Conservation (phyloP, 2,113 vertebrate genomes). For the Otolemur garnettii region DNA sequence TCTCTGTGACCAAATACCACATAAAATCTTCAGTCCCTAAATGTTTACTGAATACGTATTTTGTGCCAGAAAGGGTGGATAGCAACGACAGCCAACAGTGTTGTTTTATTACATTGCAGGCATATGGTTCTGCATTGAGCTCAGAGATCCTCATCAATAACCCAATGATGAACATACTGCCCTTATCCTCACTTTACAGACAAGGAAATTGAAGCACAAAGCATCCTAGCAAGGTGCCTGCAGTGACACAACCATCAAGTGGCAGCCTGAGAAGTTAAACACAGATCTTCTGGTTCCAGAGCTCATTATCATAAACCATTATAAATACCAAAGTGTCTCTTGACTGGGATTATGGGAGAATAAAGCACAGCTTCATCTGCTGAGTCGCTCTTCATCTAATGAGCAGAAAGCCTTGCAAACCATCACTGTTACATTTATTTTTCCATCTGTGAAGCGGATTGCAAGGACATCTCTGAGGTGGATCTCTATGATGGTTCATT, state of each 20-base stretch:
- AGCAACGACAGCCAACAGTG: background rate
- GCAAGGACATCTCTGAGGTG: background rate
- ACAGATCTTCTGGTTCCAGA: background rate
- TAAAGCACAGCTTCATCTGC: background rate
- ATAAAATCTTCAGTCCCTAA: background rate
- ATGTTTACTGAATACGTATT: background rate
- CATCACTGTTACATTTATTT: background rate
- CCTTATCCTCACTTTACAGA: background rate
- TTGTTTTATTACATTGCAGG: background rate
- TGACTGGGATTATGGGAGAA: background rate
- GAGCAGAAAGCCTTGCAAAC: background rate
- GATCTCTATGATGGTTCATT: background rate
- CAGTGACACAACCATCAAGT: background rate
- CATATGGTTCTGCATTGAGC: background rate
- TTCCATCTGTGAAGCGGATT: background rate
- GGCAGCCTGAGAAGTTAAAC: background rate
- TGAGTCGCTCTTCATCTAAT: background rate
- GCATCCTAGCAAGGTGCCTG: background rate
- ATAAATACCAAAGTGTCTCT: background rate
- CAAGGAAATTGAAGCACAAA: background rate
- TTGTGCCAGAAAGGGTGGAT: background rate
- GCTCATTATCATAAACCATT: background rate
- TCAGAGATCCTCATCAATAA: background rate
- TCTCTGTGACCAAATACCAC: background rate
- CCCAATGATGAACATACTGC: rapidly evolving